Conservation (phyloP, 92 coral and sea anemone genomes). For the Epizoanthus fatuus region DNA sequence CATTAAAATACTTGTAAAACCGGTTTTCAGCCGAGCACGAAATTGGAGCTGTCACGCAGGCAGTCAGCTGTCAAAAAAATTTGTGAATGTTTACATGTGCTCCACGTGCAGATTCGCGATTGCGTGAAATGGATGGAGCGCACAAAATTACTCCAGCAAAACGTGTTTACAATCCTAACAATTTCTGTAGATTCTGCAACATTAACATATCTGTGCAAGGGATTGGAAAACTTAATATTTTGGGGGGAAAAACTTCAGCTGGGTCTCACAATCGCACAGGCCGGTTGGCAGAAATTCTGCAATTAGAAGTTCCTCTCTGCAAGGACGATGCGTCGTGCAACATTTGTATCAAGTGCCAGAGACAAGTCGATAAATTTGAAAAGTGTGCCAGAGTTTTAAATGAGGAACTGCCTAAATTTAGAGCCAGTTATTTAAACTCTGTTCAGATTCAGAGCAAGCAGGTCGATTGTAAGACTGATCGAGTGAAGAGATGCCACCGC, state of each 20-base stretch:
- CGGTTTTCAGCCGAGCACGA: too few relatives aligned
- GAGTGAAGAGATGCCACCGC: slow-evolving; percentile 37
- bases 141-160: slow-evolving; percentile 18
- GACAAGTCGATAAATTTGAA: slow-evolving; percentile 11
- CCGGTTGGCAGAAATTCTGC: slow-evolving; percentile 3
- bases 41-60: too few relatives aligned
- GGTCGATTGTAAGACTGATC: background rate
- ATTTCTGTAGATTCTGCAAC: slow-evolving; percentile 27
- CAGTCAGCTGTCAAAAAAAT: too few relatives aligned
- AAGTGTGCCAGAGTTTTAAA: background rate
- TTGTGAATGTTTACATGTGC: slow-evolving; percentile 25
- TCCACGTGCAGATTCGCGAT: slow-evolving; percentile 9
- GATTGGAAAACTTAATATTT: background rate
- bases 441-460: background rate
- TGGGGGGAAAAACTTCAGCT: slow-evolving; percentile 23
- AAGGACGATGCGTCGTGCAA: slow-evolving; percentile 5
- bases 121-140: slow-evolving; percentile 13
- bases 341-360: slow-evolving; percentile 12
- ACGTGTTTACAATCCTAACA: slow-evolving; percentile 6
- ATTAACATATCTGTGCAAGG: slow-evolving; percentile 11
- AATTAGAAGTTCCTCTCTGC: background rate
- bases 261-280: background rate
- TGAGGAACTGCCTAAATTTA: slow-evolving; percentile 10
- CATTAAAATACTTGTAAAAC: too few relatives aligned
- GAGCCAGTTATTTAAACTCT: background rate